A percentile compares a stretch with the other conserved stretches of the same genome.
phyloP scores from a whole-genome alignment of 2,797 vertebrate species.

The Pantherophis vulpinus region DNA sequence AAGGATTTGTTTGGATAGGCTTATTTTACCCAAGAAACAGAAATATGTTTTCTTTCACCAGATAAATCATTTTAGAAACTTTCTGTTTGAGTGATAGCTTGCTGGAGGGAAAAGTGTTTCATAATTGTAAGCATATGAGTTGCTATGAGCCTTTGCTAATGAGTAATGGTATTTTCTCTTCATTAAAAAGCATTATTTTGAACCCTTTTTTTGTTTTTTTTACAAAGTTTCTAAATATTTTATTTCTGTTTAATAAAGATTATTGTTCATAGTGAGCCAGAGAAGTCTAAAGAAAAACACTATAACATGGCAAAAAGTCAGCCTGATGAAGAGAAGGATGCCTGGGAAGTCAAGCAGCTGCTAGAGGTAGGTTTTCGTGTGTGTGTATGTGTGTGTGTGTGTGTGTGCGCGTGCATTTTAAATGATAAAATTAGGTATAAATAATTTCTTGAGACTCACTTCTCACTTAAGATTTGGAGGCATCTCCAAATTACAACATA shows the following conservation, averaged over 20 bases:
- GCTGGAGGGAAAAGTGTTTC: too few species aligned
- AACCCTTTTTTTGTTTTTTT: not conserved
- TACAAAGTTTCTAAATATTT: conserved; percentile 15
- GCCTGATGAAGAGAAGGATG: conserved; percentile 74
- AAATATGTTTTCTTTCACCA: not conserved
- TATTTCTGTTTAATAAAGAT: conserved; percentile 77
- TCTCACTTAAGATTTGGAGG: not conserved
- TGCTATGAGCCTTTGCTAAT: not conserved
- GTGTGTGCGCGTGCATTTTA: not conserved
- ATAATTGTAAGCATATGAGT: not conserved
- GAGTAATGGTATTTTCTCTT: not conserved
- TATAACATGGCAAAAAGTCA: conserved; percentile 92
- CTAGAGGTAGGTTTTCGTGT: conserved; percentile 80
- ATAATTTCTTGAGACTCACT: not conserved
- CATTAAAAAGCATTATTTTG: not conserved
- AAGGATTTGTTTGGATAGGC: not conserved
- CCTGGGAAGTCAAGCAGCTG: conserved; percentile 95
- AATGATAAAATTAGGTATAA: not conserved
- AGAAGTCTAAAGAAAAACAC: conserved; percentile 75
- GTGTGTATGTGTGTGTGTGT: not conserved
- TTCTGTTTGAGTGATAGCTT: not conserved
- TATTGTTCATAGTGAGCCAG: conserved; percentile 87
- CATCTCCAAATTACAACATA: not conserved
- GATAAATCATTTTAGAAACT: not conserved
- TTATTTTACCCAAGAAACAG: not conserved